A percentile compares a stretch with the other conserved stretches of the same genome.
phyloP scores from a whole-genome alignment of 2,113 vertebrate species.

The Perca flavescens region DNA sequence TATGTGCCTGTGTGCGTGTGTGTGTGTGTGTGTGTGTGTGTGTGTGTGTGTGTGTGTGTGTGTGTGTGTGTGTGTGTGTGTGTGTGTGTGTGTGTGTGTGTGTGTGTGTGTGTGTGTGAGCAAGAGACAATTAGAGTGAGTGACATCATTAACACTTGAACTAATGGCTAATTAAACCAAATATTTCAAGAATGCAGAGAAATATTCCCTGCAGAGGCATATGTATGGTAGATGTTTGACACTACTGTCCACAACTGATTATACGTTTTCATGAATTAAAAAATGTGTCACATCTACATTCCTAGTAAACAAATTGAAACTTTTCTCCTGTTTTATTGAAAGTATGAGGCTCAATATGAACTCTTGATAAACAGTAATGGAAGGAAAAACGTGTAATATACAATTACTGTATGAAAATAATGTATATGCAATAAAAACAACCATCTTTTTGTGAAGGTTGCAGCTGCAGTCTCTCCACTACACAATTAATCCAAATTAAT shows the following conservation, averaged over 20 bases:
- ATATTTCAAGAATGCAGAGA: not conserved
- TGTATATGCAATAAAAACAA: not conserved
- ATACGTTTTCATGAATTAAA: no score
- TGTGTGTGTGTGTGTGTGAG: not conserved
- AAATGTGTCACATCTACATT: no score
- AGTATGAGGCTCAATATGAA: not conserved
- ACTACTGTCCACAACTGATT: no score
- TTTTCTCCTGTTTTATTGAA: not conserved
- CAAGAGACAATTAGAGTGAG: conserved; percentile 10
- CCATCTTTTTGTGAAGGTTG: not conserved
- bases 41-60: not conserved
- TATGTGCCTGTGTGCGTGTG: not conserved
- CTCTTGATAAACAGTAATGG: not conserved
- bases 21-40: not conserved
- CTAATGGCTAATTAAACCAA: not conserved
- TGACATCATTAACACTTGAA: not conserved
- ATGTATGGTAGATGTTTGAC: no score
- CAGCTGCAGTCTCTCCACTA: conserved; percentile 7
- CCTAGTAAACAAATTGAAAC: not conserved
- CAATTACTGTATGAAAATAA: not conserved
- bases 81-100: not conserved
- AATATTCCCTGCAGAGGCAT: no score
- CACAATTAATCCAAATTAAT: conserved; percentile 44
- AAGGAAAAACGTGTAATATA: no score
- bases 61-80: not conserved